phyloP scores from a whole-genome alignment of 2,888 invertebrate genomes.

The Caenorhabditis sp. region DNA sequence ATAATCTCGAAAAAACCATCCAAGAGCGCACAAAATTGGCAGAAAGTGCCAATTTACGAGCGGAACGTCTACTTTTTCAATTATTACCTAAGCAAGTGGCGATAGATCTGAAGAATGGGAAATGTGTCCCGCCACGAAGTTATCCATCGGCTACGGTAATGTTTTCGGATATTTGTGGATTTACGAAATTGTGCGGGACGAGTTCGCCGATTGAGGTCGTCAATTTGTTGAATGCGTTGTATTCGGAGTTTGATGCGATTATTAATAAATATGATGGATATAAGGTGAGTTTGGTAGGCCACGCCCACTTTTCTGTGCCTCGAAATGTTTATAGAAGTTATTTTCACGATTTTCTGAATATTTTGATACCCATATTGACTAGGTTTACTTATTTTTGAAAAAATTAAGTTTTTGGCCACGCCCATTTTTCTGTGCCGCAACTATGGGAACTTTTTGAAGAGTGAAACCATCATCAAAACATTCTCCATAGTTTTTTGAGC shows the following conservation, averaged over 20 bases:
- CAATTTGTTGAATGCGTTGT: conserved; percentile 56
- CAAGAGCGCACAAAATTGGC: conserved; percentile 50
- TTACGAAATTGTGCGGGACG: conserved; percentile 48
- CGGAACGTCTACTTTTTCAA: conserved; percentile 50
- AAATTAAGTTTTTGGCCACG: too few species aligned
- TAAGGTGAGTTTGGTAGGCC: conserved; percentile 30
- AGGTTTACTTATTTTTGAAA: too few species aligned
- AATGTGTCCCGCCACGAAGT: conserved; percentile 61
- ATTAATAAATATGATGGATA: conserved; percentile 56
- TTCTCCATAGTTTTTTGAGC: too few species aligned
- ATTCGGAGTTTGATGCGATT: conserved; percentile 65
- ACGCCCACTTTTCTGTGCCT: too few species aligned
- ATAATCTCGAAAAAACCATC: conserved; percentile 52
- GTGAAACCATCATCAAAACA: too few species aligned
- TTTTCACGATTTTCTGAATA: background rate
- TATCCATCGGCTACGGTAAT: conserved; percentile 65
- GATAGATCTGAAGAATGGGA: conserved; percentile 63
- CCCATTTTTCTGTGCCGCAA: too few species aligned
- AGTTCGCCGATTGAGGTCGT: conserved; percentile 53
- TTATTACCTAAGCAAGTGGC: conserved; percentile 54
- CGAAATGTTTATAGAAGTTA: too few species aligned
- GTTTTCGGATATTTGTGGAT: conserved; percentile 57
- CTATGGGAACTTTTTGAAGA: too few species aligned
- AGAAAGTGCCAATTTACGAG: conserved; percentile 49
- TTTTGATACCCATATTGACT: too few species aligned